Evolutionary conservation across 2,888 invertebrate species (phyloP).

Genomic region (Fabriciana adippe): DNA sequence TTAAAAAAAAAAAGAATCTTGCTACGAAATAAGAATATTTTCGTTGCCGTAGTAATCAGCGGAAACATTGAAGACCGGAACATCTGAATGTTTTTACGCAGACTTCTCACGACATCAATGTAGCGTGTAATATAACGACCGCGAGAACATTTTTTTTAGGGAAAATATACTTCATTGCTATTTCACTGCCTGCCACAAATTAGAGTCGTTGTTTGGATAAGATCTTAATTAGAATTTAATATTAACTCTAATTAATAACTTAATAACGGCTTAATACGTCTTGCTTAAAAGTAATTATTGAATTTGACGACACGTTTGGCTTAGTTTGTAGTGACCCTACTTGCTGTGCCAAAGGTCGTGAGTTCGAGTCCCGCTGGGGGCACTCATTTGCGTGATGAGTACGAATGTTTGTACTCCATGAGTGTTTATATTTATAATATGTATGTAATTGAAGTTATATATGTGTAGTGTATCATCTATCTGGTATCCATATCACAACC

Average conservation of each 20-base stretch:
- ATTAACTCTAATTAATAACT: not conserved
- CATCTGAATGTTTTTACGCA: constrained; percentile 26
- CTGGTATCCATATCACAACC: too few species aligned
- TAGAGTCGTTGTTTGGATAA: constrained; percentile 16
- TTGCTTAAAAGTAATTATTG: too few species aligned
- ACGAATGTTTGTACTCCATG: too few species aligned
- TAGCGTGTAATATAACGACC: constrained; percentile 41
- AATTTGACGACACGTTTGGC: too few species aligned
- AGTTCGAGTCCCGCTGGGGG: too few species aligned
- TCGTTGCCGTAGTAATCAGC: not conserved
- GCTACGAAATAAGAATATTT: not conserved
- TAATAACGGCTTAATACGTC: not conserved
- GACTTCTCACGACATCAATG: constrained; percentile 34
- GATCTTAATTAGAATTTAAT: constrained; percentile 12
- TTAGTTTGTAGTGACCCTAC: too few species aligned
- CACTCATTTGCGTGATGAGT: too few species aligned
- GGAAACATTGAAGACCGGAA: constrained; percentile 4
- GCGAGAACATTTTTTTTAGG: constrained; percentile 26
- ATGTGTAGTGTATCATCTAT: too few species aligned
- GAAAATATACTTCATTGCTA: constrained; percentile 28
- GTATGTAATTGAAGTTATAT: too few species aligned
- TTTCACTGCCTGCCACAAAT: constrained; percentile 26
- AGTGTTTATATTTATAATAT: too few species aligned
- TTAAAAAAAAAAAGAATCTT: too few species aligned
- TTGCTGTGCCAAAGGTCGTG: too few species aligned